Evolutionary conservation across 2,888 invertebrate genomes (phyloP), one percentile per base, ranked within the genome.

Genomic region (Nemotelus pantherinus): DNA sequence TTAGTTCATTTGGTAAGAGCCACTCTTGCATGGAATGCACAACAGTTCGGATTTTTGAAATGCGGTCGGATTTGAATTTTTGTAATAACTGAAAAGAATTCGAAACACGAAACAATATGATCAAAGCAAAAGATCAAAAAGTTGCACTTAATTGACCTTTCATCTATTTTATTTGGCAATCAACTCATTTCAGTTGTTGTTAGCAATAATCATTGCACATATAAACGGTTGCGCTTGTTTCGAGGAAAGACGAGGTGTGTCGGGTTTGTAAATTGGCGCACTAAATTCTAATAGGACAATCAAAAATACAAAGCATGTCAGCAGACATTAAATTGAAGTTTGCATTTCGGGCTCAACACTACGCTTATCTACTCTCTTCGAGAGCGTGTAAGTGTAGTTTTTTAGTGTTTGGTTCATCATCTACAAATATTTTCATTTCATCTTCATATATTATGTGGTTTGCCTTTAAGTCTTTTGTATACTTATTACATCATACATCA

Each of bases 61-160:
- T 25, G 25, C 25, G 25, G 25, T 25, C 25, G 25, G 25, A 25
- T 25, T 25, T 25, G 25, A 25, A 25, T 25, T 25, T 25, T 25
- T 25, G 25, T 25, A 60, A 2, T 43, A 60, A 60, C 60, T 60
- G 60, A 60, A 60, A 60, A 60, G 60, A 60, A 39, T 60, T 60
- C 7, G 5, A 39, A 41, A 60, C 25, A 60, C 39, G 60, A 60
- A 60, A 39, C 39, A 10, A 60, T 60, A 60, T 39, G 25, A 60
- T 39, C 39, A 25, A 60, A 39, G 60, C 57, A 65, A 81, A 81
- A 81, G 81, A 81, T 74, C 81, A 81, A 81, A 81, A 81, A 81
- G 81, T 77, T 77, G 60, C 70, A 80, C 81, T 81, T 81, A 81
- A 81, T 81, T 81, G 81, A 79, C 77, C 81, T 81, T 81, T 81